Conservation (phyloP, 2,888 invertebrate species). For the Leptarthrus brevirostris region DNA sequence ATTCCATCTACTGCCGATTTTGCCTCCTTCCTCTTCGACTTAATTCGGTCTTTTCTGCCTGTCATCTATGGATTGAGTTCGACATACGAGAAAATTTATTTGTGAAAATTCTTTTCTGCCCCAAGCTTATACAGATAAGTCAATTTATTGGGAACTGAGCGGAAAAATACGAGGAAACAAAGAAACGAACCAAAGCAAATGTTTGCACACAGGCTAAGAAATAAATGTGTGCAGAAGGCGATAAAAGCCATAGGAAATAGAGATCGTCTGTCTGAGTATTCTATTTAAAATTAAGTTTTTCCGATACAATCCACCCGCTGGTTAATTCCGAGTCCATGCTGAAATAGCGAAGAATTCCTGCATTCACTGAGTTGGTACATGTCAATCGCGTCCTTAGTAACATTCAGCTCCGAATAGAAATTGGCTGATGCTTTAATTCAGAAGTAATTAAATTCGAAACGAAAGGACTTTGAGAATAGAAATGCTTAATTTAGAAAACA, state of each 20-base stretch:
- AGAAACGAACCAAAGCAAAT: conserved; percentile 8
- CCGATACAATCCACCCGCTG: no score
- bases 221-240: conserved; percentile 50
- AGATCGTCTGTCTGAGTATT: conserved; percentile 44
- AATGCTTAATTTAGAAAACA: no score
- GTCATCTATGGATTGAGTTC: conserved; percentile 31
- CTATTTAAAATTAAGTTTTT: conserved; percentile 31
- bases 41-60: conserved; percentile 20
- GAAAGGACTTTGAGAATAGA: no score
- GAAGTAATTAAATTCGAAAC: no score
- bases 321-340: no score
- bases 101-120: conserved; percentile 35
- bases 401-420: no score
- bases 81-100: conserved; percentile 38
- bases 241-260: conserved; percentile 52
- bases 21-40: neutral
- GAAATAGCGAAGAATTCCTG: no score
- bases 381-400: no score
- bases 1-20: neutral
- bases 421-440: no score
- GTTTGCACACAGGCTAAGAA: conserved; percentile 23
- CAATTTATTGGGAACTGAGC: conserved; percentile 33
- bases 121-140: conserved; percentile 34
- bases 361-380: no score
- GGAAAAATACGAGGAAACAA: conserved; percentile 38